phyloP scores from a whole-genome alignment of 1,140 invertebrate genomes.

The Leptinotarsa undecemlineata region DNA sequence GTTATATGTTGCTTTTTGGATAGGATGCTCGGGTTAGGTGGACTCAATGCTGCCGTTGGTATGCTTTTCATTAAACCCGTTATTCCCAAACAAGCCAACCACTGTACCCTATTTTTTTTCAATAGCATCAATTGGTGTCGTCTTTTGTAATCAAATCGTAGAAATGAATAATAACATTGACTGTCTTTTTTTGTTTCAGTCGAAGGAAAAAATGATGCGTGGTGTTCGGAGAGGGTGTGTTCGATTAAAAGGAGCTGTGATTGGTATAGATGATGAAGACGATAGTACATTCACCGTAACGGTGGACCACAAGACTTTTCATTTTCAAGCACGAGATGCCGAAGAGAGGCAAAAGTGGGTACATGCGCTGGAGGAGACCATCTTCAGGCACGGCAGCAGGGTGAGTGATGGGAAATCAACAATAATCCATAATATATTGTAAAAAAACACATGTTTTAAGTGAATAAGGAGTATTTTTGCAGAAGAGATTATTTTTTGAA shows the following conservation, averaged over 20 bases:
- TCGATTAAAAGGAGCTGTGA: constrained; percentile 87
- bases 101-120: too few species aligned
- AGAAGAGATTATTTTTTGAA: too few species aligned
- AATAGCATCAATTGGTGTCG: too few species aligned
- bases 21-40: too few species aligned
- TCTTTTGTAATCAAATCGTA: too few species aligned
- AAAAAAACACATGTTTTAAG: not conserved
- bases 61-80: too few species aligned
- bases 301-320: constrained; percentile 98
- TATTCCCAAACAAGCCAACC: too few species aligned
- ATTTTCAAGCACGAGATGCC: constrained; percentile 94
- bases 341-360: constrained; percentile 97
- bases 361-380: constrained; percentile 90
- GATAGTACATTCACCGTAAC: constrained; percentile 99
- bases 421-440: not conserved
- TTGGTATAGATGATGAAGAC: constrained; percentile 99
- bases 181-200: constrained; percentile 67
- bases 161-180: too few species aligned
- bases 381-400: constrained; percentile 77
- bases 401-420: constrained; percentile 43
- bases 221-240: constrained; percentile 96
- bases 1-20: too few species aligned
- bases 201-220: constrained; percentile 98
- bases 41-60: too few species aligned
- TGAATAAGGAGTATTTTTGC: too few species aligned